A percentile compares a stretch with the other conserved stretches of the same genome.
Evolutionary conservation across 2,888 invertebrate genomes (phyloP).

Genomic region (Drosophila conformis): DNA sequence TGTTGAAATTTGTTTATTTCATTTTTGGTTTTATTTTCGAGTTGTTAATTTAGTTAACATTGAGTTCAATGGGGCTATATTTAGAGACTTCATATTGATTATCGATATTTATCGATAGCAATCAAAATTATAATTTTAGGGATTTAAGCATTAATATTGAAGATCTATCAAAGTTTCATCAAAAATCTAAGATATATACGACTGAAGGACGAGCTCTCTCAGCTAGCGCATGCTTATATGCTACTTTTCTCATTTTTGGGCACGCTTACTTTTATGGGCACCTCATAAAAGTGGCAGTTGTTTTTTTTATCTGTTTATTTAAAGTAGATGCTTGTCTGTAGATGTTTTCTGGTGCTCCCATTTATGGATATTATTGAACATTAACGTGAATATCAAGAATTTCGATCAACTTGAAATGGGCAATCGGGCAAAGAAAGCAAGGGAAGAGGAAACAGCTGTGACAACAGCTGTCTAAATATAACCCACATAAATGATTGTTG

Average conservation of each 20-base stretch:
- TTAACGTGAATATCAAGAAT: constrained; percentile 9
- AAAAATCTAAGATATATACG: neutral
- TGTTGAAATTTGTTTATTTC: neutral
- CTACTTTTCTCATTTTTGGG: neutral
- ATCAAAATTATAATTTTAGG: neutral
- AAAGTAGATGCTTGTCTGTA: neutral
- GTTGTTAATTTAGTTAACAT: neutral
- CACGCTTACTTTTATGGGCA: neutral
- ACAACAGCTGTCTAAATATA: constrained; percentile 54
- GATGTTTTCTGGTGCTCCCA: constrained; percentile 7
- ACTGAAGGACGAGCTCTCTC: neutral
- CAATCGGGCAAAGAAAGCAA: neutral
- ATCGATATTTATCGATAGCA: neutral
- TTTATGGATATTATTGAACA: constrained; percentile 17
- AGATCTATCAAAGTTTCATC: neutral
- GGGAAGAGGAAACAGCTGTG: constrained; percentile 38
- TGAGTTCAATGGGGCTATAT: constrained; percentile 11
- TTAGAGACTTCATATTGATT: neutral
- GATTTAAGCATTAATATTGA: neutral
- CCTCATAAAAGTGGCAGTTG: neutral
- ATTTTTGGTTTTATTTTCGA: neutral
- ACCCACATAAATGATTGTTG: constrained; percentile 28
- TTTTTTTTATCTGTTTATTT: neutral
- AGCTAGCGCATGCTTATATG: neutral
- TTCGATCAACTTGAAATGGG: constrained; percentile 13